A percentile compares a stretch with the other conserved stretches of the same genome.
Evolutionary conservation across 2,113 vertebrate species (phyloP).

Genomic region (Capreolus pygargus): DNA sequence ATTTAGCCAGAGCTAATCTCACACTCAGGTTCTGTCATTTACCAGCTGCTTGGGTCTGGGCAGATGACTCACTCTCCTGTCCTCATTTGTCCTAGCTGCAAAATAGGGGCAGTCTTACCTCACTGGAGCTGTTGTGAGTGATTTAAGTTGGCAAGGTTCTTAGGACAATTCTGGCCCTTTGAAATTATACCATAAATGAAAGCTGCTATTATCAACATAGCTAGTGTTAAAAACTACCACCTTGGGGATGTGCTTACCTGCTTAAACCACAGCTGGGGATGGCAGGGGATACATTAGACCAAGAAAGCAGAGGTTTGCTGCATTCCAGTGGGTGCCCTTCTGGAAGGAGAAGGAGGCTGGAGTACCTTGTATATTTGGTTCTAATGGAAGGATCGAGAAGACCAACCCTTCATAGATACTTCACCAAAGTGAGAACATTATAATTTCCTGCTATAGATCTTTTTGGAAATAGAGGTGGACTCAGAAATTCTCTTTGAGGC

Average conservation of each 20-base stretch:
- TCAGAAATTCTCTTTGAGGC: background rate
- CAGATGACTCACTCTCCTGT: background rate
- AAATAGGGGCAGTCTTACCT: background rate
- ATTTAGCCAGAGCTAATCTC: background rate
- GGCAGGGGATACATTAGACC: background rate
- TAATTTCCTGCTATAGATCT: background rate
- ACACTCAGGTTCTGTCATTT: background rate
- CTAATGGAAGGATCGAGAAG: background rate
- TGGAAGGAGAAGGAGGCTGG: background rate
- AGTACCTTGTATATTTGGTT: background rate
- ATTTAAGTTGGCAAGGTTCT: background rate
- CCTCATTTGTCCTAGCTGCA: background rate
- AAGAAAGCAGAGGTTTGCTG: background rate
- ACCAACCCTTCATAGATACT: background rate
- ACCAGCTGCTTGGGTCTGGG: background rate
- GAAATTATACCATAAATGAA: background rate
- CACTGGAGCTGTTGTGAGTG: background rate
- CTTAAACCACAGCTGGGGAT: background rate
- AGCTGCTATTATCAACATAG: background rate
- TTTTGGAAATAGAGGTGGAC: background rate
- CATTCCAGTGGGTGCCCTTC: background rate
- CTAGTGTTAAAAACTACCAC: background rate
- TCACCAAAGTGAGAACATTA: background rate
- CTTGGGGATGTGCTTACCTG: background rate
- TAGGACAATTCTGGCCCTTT: background rate